Percentiles rank a stretch among this genome's conserved stretches.
These are phyloP conservation scores for Tonatia bakeri DNA, from an alignment of 2,113 vertebrate species.

Conservation along the genomic window DNA sequence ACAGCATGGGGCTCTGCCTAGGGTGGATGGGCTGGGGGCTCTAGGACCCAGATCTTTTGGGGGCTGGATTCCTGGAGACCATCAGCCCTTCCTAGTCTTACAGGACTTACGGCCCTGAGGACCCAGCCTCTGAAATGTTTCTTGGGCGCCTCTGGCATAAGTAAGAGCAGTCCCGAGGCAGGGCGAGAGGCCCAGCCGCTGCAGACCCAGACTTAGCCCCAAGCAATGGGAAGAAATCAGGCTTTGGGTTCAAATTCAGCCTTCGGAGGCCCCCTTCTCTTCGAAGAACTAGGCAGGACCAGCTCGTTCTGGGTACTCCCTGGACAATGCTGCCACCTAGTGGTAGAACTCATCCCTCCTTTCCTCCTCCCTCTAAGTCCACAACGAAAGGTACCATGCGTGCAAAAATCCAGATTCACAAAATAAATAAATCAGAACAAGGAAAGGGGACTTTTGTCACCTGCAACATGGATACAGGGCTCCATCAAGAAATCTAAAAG, in stretches of 20 bases:
- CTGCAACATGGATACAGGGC: neutral
- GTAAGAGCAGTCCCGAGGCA: neutral
- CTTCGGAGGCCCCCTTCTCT: neutral
- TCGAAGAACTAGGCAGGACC: fast-evolving
- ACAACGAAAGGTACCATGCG: fast-evolving
- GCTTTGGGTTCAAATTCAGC: neutral
- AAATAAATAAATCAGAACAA: neutral
- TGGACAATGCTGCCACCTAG: slow-evolving; percentile 54
- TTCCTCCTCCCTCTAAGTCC: too few species aligned
- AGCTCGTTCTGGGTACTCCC: neutral
- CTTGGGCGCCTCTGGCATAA: neutral
- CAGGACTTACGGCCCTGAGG: neutral
- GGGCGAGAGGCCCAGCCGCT: neutral
- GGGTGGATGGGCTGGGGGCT: neutral
- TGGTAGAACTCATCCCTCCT: neutral
- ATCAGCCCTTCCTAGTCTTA: neutral
- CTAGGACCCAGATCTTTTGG: neutral
- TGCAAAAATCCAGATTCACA: neutral
- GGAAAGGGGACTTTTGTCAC: neutral
- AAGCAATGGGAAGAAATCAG: too few species aligned
- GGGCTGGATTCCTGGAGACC: neutral
- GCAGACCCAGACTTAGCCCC: neutral
- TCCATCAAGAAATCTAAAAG: neutral
- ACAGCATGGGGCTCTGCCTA: neutral
- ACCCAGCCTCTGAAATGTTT: neutral